Evolutionary conservation across 2,888 invertebrate genomes (phyloP).

Genomic region (Hirudinaria manillensis): DNA sequence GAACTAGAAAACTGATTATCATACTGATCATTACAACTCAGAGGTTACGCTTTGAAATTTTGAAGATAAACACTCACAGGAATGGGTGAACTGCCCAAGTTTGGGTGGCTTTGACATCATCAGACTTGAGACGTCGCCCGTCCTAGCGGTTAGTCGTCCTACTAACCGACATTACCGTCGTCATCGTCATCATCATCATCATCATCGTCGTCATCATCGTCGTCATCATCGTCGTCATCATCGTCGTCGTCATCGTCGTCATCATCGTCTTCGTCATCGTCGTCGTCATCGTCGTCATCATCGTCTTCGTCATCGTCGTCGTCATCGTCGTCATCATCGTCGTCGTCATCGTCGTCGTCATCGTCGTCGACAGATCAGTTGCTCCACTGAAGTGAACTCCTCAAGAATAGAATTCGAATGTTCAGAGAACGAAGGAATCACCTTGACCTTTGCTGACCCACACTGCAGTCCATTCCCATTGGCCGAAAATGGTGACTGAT

Average conservation of each 20-base stretch:
- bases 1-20: too few relatives aligned
- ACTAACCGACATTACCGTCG: background rate
- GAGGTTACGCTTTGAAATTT: too few relatives aligned
- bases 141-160: too few relatives aligned
- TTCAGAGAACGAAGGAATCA: slow-evolving; percentile 7
- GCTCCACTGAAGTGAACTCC: slow-evolving; percentile 8
- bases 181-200: slow-evolving; percentile 6
- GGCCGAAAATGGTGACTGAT: background rate
- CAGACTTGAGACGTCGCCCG: too few relatives aligned
- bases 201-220: slow-evolving; percentile 25
- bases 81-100: too few relatives aligned
- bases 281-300: background rate
- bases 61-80: too few relatives aligned
- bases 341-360: background rate
- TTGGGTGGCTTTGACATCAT: too few relatives aligned
- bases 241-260: slow-evolving; percentile 18
- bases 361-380: slow-evolving; percentile 20
- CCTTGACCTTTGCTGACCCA: background rate
- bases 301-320: background rate
- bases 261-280: slow-evolving; percentile 16
- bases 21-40: too few relatives aligned
- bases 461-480: background rate
- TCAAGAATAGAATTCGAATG: slow-evolving; percentile 12
- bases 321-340: background rate
- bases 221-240: slow-evolving; percentile 25